Evolutionary conservation across 2,113 vertebrate genomes (phyloP), one percentile per base, ranked within the genome.

Genomic region (Caracal caracal): DNA sequence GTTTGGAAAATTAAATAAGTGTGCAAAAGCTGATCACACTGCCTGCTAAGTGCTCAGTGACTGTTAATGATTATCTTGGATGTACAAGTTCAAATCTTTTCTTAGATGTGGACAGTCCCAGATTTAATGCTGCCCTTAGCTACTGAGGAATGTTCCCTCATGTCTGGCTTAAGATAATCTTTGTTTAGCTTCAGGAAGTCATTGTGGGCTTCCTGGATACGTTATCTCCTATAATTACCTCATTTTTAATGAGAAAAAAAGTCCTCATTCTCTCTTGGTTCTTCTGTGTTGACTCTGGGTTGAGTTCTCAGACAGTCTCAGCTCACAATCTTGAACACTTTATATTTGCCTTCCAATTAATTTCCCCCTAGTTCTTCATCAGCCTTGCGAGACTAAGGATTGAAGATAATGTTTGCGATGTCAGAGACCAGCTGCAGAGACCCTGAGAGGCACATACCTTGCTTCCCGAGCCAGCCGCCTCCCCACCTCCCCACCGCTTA

Each of bases 331-430:
- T 75, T 51, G 75, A 71, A 93, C 86, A 82, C 3, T 70, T 87
- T 96, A 40, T 70, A 92, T 95, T 78, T 97, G 68, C 20, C 73
- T 88, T 89, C 56, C 68, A 30, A 49, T 95, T 93, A 40, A 78
- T 86, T 73, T 63, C 63, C 75, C 5, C 35, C 17, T 22, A 26
- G 8, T 33, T 89, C 84, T 83, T 76, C 89, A 70, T 63, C 73
- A 75, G 78, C 53, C 83, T 93, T 92, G 37, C 22, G 75, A 91
- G 92, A 85, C 65, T 35, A 75, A 49, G 90, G 83, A 85, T 47
- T 37, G 51, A 19, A 61, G 81, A 37, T 66, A 47, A 51, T 12
- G 75, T 65, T 11, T 70, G 15, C 5, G 0, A 53, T 22, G 47
- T 68, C 35, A n/a, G 35, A 33, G 68, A n/a, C 33, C 19, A 79